Evolutionary conservation across 2,888 invertebrate species (phyloP), one percentile per base, ranked within the genome.

Genomic region (Conops quadrifasciatus): DNA sequence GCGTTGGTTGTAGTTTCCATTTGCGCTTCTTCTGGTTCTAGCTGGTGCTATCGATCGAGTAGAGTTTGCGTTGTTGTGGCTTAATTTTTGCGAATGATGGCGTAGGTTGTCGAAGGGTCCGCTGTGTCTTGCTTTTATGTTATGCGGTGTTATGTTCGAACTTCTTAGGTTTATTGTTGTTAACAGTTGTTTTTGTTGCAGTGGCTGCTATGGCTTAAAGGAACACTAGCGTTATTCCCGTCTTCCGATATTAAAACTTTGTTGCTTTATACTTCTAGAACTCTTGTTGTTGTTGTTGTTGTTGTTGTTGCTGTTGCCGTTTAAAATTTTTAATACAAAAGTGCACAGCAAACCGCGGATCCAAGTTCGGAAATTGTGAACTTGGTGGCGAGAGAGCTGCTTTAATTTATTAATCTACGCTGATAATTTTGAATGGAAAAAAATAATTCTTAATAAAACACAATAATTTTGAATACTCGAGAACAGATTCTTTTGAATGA

Each of bases 341-440:
- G 36, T 68, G 51, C 62, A n/a, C n/a, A 59, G 65, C 60, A 49
- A 64, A 45, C 64, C 53, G 63, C 36, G 59, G 59, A 63, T 65
- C 67, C 70, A 64, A 45, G 66, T 72, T 72, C 69, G 43, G 69
- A 56, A 69, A 70, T 71, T 72, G 66, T 47, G 47, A 74, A 74
- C 70, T 72, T 72, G 69, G 59, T 51, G 47, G 58, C 62, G 63
- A 72, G 72, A 67, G 66, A 58, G 58, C 56, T 62, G 26, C 58
- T 73, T 62, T 43, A 9, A 36, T 36, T 36, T 36, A 36, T 7
- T 36, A 36, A 36, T 68, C 53, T 65, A 47, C 65, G 65, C 65
- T 59, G 36, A 70, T 67, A 56, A 67, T 59, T 19, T 36, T 67
- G 45, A 63, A 67, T 67, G 63, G 66, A 71, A 65, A 71, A 56